Conservation (phyloP, 2,888 invertebrate genomes). For the Osmoderma eremita region DNA sequence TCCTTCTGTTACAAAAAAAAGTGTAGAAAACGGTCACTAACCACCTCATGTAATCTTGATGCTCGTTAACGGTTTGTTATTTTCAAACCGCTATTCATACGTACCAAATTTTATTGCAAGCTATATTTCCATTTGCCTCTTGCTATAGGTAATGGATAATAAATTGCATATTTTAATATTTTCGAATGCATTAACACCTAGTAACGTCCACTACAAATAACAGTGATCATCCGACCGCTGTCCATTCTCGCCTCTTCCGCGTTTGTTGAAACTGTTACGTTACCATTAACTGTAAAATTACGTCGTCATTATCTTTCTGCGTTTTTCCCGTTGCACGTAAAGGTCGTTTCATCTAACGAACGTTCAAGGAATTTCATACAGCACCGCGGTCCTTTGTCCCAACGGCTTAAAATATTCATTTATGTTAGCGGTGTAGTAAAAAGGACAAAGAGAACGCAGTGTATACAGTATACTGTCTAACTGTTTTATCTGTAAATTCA, state of each 20-base stretch:
- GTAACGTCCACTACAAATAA: conserved; percentile 4
- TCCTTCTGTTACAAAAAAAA: too few species aligned
- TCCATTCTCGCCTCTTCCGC: conserved; percentile 4
- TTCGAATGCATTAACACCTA: neutral
- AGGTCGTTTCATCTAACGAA: conserved; percentile 15
- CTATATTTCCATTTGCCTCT: neutral
- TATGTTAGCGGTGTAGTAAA: too few species aligned
- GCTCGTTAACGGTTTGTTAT: too few species aligned
- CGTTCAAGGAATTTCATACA: neutral
- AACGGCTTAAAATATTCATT: neutral
- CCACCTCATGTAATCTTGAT: too few species aligned
- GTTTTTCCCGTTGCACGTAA: conserved; percentile 2
- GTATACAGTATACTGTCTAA: neutral
- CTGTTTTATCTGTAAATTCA: neutral
- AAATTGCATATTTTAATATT: neutral
- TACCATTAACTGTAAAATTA: conserved; percentile 23
- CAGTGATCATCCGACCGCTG: neutral
- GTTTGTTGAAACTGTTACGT: conserved; percentile 9
- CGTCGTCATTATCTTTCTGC: neutral
- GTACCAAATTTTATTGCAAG: neutral
- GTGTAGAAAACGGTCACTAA: too few species aligned
- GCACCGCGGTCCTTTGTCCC: neutral
- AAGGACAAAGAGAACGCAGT: too few species aligned
- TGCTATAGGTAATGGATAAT: conserved; percentile 4
- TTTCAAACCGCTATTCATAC: too few species aligned